Evolutionary conservation across 2,888 invertebrate genomes (phyloP), one percentile per base, ranked within the genome.

Genomic region (Bombylius discolor): DNA sequence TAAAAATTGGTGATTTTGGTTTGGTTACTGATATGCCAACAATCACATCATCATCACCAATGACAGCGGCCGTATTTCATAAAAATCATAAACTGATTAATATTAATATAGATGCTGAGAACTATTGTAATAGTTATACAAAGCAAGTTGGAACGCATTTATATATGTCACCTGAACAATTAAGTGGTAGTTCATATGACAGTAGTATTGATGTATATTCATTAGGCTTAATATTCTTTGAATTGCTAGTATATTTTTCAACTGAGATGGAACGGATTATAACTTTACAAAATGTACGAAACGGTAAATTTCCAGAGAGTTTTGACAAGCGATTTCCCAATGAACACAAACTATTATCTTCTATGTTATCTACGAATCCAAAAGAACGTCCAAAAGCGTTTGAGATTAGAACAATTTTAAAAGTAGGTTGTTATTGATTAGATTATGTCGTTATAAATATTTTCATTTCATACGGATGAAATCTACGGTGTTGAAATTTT

Each of bases 161-260:
- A 4, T 99, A 99, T 74, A 99, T 99, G 98, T 95, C 96, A 46
- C 98, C 98, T 1, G 98, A 99, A 70, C 97, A 97, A 76, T 76
- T 85, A 36, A 76, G 78, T 12, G 85, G 88, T 0, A 78, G 80
- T 45, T 79, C 82, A 2, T 93, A 93, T 70, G 86, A 86, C 68
- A 88, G 85, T 73, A 95, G 95, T 74, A 95, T 96, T 55, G 97
- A 97, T 73, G 95, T 97, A 58, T 97, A 88, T 76, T 92, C 96
- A 0, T 77, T 97, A 61, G 97, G 96, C 0, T 78, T 99, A 57
- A 94, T 99, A 59, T 81, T 96, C 62, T 91, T 95, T 71, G 99
- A 99, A 75, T 71, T 99, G 56, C 77, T 97, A 47, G 84, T 88
- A 53, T 90, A 93, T 23, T 97, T 98, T 72, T 75, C 77, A 11